Evolutionary conservation across 2,888 invertebrate genomes (phyloP).

Genomic region (Hymenopus coronatus): DNA sequence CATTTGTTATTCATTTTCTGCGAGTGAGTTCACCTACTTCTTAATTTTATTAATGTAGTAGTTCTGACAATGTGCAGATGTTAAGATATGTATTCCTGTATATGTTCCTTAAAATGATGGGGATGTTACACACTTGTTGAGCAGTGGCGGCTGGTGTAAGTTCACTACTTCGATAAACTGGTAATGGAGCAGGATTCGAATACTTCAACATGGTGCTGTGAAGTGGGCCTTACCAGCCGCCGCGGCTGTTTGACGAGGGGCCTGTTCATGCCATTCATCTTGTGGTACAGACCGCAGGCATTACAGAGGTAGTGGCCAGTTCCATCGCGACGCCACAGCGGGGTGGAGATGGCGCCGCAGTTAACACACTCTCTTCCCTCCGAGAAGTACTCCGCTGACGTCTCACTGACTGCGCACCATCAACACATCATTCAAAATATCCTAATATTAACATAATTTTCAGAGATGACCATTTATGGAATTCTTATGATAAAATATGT

Average conservation of each 20-base stretch:
- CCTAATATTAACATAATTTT: background rate
- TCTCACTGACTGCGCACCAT: background rate
- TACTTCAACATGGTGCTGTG: background rate
- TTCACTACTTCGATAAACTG: background rate
- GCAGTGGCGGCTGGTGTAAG: background rate
- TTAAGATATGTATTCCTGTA: no score
- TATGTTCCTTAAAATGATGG: no score
- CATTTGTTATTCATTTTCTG: no score
- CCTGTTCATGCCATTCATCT: constrained; percentile 93
- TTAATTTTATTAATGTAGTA: no score
- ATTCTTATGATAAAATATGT: no score
- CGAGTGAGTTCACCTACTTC: no score
- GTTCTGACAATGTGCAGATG: no score
- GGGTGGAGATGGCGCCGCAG: constrained; percentile 76
- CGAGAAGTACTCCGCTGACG: constrained; percentile 33
- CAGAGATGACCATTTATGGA: background rate
- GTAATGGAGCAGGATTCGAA: background rate
- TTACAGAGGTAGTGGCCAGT: constrained; percentile 99
- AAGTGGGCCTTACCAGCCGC: constrained; percentile 71
- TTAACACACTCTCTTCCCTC: constrained; percentile 72
- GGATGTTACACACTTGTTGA: background rate
- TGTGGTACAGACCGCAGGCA: constrained; percentile 98
- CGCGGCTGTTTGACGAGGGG: constrained; percentile 89
- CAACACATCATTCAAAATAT: background rate
- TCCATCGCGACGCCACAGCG: constrained; percentile 97